Base-by-base conservation (phyloP, 2,113 vertebrate species). In the Labeo rohita region DNA sequence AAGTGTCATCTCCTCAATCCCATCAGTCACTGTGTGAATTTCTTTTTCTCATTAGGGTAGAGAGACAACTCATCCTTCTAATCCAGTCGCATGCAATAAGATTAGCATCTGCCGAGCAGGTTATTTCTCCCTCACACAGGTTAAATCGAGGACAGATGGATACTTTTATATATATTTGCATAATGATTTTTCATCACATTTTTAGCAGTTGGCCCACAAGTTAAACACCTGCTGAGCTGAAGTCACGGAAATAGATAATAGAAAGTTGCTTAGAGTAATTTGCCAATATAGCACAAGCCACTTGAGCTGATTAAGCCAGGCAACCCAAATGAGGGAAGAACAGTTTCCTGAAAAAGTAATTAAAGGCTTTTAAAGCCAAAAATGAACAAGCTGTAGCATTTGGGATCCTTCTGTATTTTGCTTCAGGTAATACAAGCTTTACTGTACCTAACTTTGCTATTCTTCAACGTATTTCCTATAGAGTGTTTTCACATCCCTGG, bases 81-180 rank as follows among this genome's bases (percentile, higher is more conserved):
- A 47, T 78, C 66, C 52, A 80, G 36, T 43, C 3, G 2, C 36
- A 70, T 10, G n/a, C 74, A 82, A 75, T 82, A 87, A 86, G 82
- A 88, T 12, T 39, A 43, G 68, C 77, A 87, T 87, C 87, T 86
- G 82, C 89, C 75, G 86, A 87, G 70, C 39, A 21, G 36, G 66
- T 39, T 70, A 39, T 70, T 13, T 70, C 36, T 70, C 36, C 15
- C 50, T 52, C 18, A 11, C 47, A 11, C 28, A 56, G 75, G 16
- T 39, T 79, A 61, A 11, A 39, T 2, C n/a, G 54, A 61, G 12
- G 34, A 8, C 54, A 23, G 34, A 3, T 80, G 21, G 54, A 63
- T 61, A 61, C 28, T 21, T 79, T 21, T 78, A 56, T 39, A 43
- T 78, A 36, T 56, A 61, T 61, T 45, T 21, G 7, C 56, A 63